Base-by-base conservation (phyloP, 2,113 vertebrate species). In the Trochalopteron elliotii region DNA sequence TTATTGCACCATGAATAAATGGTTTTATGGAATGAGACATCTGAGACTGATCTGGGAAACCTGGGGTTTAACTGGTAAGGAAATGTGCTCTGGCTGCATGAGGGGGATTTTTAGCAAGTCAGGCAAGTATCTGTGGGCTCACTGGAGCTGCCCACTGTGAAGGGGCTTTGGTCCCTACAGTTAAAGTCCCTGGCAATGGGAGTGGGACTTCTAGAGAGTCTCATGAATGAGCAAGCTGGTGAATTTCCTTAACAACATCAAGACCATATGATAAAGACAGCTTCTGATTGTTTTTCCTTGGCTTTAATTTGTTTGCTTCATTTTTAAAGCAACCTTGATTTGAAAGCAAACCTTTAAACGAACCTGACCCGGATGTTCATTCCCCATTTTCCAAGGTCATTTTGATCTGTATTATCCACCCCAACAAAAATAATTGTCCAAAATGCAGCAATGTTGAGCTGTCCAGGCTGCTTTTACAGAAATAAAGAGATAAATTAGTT, bases 251-350 rank as follows among this genome's bases (percentile, higher is more conserved):
- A 60, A 44, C 19, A 53, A 50, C 13, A 23, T 45, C 30, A 81
- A 42, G 11, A 57, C 2, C 9, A 13, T 16, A 28, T 0, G 2
- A 55, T 2, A 84, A 53, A 37, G 15, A n/a, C 2, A 33, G 7
- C 6, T 57, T 78, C 22, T 37, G 13, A 23, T 59, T 69, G 15
- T 3, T 42, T 74, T 87, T 47, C 7, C 3, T 70, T 49, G 5
- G 0, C 23, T 94, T 61, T 71, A 19, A 5, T 35, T 90, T 72
- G 14, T 55, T 76, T 4, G 1, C 39, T 79, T 85, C 5, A 47
- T 18, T 75, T 85, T 60, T 72, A 12, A 75, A 87, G 19, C 16
- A 50, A 22, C 5, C 0, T 20, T 49, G 12, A 78, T 68, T 81
- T 87, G 28, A 67, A 81, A 75, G 13, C 5, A 71, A 77, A 60